Evolutionary conservation across 2,797 vertebrate species (phyloP), one percentile per base, ranked within the genome.

Genomic region (Pogoniulus pusillus): DNA sequence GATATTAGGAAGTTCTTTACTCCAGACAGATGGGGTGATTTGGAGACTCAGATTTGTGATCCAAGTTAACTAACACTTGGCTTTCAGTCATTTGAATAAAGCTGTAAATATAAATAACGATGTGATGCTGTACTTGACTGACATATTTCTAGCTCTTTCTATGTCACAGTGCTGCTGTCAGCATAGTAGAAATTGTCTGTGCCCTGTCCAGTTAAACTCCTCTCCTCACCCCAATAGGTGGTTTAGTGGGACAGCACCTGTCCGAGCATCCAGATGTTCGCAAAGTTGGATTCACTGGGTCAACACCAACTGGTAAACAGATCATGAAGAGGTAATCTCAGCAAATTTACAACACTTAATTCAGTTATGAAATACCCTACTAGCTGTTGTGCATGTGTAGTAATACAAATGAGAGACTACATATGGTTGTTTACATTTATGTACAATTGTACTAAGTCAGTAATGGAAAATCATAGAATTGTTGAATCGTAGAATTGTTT

Each of bases 231-330:
- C 37, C 16, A 1, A 39, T 15, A 99, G 99, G 99, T 49, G 98
- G 98, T 4, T 83, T 98, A 90, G 98, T 98, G n/a, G 99, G 99
- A 80, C 99, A 99, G 81, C 98, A 98, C 65, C 95, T 99, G 39
- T 98, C 98, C 1, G 98, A 99, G 72, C 99, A 99, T 62, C 98
- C 99, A 5, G 98, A 99, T 83, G 97, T 99, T 84, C 98, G 99
- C 55, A 99, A 99, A 90, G 98, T 99, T 70, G 99, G 99, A 69
- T 99, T 99, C 97, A 99, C 99, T 0, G 99, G 99, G 43, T 99
- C 99, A 59, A 99, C 99, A 0, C 98, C 98, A 4, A 98, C 98
- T 23, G 99, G 99, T 60, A 99, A 99, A 96, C 98, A 99, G 97
- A 99, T 99, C 96, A 99, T 99, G 99, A 99, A 99, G 94, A 99